Evolutionary conservation across 1,140 invertebrate genomes (phyloP).

Genomic region (Ylistrum balloti): DNA sequence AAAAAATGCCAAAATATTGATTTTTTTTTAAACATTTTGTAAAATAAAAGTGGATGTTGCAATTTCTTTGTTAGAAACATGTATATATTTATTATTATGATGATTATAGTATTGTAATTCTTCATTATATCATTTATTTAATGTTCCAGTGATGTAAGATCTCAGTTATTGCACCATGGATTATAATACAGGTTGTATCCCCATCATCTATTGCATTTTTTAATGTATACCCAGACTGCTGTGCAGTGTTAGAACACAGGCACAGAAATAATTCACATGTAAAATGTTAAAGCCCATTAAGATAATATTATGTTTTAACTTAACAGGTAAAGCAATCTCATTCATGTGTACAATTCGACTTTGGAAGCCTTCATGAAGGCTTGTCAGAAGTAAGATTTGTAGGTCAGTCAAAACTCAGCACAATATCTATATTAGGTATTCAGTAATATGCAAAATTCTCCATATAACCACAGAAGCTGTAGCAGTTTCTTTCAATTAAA

Average conservation of each 20-base stretch:
- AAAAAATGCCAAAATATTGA: neutral
- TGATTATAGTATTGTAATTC: neutral
- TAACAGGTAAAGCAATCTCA: neutral
- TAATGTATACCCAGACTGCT: neutral
- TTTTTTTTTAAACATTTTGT: neutral
- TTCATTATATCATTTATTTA: neutral
- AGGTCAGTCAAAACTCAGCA: too few species aligned
- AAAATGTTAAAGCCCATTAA: neutral
- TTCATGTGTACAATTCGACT: too few species aligned
- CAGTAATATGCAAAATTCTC: too few species aligned
- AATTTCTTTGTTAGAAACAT: neutral
- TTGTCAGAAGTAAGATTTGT: too few species aligned
- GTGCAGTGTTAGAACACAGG: too few species aligned
- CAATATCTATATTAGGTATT: too few species aligned
- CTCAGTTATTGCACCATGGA: neutral
- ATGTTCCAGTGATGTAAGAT: neutral
- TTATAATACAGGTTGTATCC: neutral
- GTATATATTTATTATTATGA: neutral
- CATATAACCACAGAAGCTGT: too few species aligned
- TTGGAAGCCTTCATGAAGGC: too few species aligned
- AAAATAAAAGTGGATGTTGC: neutral
- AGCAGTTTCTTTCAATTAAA: too few species aligned
- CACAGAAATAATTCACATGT: too few species aligned
- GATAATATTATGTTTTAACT: neutral
- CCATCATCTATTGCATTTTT: neutral